A percentile compares a stretch with the other conserved stretches of the same genome.
phyloP scores from a whole-genome alignment of 2,888 invertebrate species.

The Metellina segmentata region DNA sequence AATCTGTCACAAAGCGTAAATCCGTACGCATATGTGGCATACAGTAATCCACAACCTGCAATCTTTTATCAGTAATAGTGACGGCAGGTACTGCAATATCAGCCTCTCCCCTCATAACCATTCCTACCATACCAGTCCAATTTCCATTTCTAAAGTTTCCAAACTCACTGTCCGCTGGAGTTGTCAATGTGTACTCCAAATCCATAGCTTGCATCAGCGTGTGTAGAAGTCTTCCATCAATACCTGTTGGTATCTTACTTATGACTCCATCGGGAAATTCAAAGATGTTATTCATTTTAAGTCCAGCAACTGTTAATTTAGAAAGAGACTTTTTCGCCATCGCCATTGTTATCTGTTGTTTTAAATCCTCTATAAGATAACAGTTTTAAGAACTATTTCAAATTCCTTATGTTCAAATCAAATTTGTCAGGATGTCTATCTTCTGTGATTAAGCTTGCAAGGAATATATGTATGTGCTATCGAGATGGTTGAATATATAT shows the following conservation, averaged over 20 bases:
- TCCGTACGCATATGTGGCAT: background rate
- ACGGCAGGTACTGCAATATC: background rate
- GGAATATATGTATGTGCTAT: too few relatives aligned
- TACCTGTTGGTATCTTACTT: background rate
- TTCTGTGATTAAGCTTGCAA: too few relatives aligned
- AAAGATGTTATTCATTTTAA: too few relatives aligned
- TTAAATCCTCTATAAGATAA: too few relatives aligned
- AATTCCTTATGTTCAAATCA: too few relatives aligned
- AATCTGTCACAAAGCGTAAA: background rate
- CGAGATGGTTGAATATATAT: too few relatives aligned
- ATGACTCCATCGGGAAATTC: too few relatives aligned
- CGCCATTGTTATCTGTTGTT: too few relatives aligned
- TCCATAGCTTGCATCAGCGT: background rate
- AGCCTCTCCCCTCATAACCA: background rate
- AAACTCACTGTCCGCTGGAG: background rate
- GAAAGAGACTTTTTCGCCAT: too few relatives aligned
- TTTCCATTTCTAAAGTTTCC: background rate
- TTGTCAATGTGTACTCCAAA: background rate
- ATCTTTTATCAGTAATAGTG: background rate
- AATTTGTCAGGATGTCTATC: too few relatives aligned
- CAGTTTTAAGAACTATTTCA: too few relatives aligned
- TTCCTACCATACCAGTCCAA: background rate
- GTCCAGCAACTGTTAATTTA: too few relatives aligned
- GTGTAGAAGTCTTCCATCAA: background rate
- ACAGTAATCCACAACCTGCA: background rate